phyloP scores from a whole-genome alignment of 2,113 vertebrate genomes.

The Strix aluco region DNA sequence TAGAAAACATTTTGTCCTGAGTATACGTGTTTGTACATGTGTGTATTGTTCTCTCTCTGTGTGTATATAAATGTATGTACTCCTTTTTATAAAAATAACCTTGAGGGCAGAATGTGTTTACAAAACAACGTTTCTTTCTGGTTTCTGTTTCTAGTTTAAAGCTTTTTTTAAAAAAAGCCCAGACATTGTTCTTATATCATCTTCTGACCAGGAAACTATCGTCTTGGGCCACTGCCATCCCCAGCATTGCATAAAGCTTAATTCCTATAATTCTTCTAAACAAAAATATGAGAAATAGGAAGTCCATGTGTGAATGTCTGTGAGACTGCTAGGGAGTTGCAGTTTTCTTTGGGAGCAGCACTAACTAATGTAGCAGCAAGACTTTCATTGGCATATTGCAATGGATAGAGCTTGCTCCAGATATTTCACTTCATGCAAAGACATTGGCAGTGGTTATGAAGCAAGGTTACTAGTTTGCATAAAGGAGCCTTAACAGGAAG shows the following conservation, averaged over 20 bases:
- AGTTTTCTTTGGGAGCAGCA: neutral
- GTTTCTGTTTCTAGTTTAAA: conserved; percentile 30
- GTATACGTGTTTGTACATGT: neutral
- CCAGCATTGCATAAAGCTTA: neutral
- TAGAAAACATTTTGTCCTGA: conserved; percentile 10
- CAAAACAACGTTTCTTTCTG: conserved; percentile 27
- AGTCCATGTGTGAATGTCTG: neutral
- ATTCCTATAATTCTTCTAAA: conserved; percentile 7
- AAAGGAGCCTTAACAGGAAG: neutral
- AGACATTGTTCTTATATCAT: neutral
- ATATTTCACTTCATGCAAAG: neutral
- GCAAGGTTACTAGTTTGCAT: neutral
- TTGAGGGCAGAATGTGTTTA: conserved; percentile 8
- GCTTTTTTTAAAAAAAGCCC: neutral
- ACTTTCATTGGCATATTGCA: neutral
- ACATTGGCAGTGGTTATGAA: neutral
- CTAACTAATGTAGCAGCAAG: neutral
- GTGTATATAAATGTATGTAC: neutral
- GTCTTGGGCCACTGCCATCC: neutral
- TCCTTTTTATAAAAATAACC: conserved; percentile 31
- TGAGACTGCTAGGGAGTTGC: neutral
- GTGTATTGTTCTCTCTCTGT: neutral
- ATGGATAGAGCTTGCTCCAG: neutral
- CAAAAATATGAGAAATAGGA: neutral
- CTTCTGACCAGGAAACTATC: conserved; percentile 20